A percentile compares a stretch with the other conserved stretches of the same genome.
Conservation (phyloP, 2,113 vertebrate species). For the Leptobrachium ailaonicum region DNA sequence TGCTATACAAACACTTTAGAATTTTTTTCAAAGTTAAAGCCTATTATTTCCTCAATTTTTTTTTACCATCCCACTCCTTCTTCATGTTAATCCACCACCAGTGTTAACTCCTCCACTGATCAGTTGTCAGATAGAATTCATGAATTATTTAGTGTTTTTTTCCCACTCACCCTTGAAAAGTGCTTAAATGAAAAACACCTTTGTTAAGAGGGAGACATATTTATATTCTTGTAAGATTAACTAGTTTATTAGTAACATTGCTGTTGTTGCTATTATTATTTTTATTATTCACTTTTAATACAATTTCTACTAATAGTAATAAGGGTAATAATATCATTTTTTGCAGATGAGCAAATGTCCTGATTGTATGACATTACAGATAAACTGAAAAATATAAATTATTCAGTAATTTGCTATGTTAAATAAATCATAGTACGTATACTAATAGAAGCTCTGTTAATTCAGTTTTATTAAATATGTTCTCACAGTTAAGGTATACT, state of each 20-base stretch:
- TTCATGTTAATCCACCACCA: constrained; percentile 24
- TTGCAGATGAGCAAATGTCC: too few species aligned
- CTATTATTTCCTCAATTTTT: constrained; percentile 49
- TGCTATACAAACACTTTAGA: constrained; percentile 52
- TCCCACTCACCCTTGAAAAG: constrained; percentile 39
- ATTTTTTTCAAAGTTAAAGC: constrained; percentile 59
- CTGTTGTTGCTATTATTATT: too few species aligned
- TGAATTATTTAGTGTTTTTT: constrained; percentile 63
- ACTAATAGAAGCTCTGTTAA: too few species aligned
- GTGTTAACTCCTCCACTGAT: constrained; percentile 55
- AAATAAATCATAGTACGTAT: too few species aligned
- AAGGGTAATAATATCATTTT: too few species aligned
- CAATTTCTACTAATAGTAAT: too few species aligned
- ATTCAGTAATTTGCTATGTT: too few species aligned
- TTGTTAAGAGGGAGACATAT: background rate
- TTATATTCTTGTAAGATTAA: background rate
- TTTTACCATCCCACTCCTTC: constrained; percentile 1
- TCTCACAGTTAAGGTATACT: too few species aligned
- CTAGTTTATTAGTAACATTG: background rate
- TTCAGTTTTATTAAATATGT: too few species aligned
- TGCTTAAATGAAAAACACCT: constrained; percentile 49
- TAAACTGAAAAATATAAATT: too few species aligned
- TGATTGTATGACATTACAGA: too few species aligned
- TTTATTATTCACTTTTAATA: too few species aligned
- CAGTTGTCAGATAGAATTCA: constrained; percentile 57